Evolutionary conservation across 2,888 invertebrate genomes (phyloP), one percentile per base, ranked within the genome.

Genomic region (Lepeophtheirus nordmannii): DNA sequence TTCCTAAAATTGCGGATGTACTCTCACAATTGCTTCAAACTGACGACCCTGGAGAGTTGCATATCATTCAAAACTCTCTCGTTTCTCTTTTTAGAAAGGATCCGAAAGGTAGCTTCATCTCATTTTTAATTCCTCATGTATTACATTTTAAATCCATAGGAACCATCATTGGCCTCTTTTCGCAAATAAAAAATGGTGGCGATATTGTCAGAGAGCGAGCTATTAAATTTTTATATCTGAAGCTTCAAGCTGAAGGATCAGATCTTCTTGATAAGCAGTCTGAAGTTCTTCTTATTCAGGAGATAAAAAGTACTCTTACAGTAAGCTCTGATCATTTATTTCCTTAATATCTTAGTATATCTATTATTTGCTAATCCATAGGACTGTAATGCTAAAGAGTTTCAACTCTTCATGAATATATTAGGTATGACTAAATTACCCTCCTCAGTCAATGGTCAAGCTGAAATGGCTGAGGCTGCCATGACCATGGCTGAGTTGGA

Each of bases 1-100:
- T 91, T 0, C 82, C 84, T 41, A 86, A 87, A 76, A 87, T 96
- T 72, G 87, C 92, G 12, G 92, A 93, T 75, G 89, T 94, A 69
- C 79, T 96, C 68, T 66, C 89, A 8, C 96, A 97, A 74, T 78
- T 97, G 58, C 78, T 96, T 67, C 88, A 89, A 74, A 83, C 89
- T 23, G 88, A 90, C 70, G 92, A 93, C 76, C 76, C 83, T 37
- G 81, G 84, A 30, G 96, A 96, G 77, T 80, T 90, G 69, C 85
- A 83, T 74, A 82, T 89, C 69, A 89, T 93, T 39, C 85, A 87
- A 68, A 86, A 84, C 72, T 87, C 91, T 0, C 79, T 96, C 65
- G 79, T 87, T 71, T 82, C 86, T 39, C 81, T 91, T 40, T 80
- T 89, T 71, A 86, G 85, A 73, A 81, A 81, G 72, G 85, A 87